Conservation (phyloP, 2,113 vertebrate species). For the Hippopotamus amphibius region DNA sequence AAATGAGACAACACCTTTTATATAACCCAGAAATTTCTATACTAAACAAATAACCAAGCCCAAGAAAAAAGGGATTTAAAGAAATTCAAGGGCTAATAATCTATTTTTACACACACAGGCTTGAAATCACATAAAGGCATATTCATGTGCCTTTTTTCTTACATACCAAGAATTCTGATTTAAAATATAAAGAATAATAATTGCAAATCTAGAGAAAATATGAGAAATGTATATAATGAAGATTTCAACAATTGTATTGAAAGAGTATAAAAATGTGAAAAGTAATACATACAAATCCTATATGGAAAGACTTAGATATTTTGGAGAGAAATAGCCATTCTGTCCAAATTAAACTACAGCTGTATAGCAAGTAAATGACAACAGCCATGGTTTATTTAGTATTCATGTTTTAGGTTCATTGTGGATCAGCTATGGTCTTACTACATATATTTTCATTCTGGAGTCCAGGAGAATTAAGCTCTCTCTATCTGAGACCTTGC, state of each 20-base stretch:
- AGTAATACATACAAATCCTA: not conserved
- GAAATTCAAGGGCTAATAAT: not conserved
- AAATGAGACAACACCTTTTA: not conserved
- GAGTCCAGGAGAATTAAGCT: not conserved
- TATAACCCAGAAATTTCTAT: not conserved
- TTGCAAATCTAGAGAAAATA: not conserved
- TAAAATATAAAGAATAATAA: not conserved
- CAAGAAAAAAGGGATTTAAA: not conserved
- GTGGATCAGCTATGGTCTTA: not conserved
- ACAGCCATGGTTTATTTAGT: not conserved
- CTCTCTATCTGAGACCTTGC: not conserved
- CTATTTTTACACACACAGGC: not conserved
- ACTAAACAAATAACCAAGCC: not conserved
- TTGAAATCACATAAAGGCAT: not conserved
- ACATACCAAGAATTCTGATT: not conserved
- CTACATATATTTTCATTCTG: not conserved
- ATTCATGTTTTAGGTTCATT: not conserved
- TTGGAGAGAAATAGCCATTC: not conserved
- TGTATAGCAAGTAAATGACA: not conserved
- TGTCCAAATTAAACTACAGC: not conserved
- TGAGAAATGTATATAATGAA: not conserved
- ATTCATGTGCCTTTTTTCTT: not conserved
- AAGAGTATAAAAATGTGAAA: not conserved
- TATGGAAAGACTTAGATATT: not conserved
- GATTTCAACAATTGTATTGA: not conserved